Evolutionary conservation across 2,888 invertebrate genomes (phyloP), one percentile per base, ranked within the genome.

Genomic region (Saturnia pavonia): DNA sequence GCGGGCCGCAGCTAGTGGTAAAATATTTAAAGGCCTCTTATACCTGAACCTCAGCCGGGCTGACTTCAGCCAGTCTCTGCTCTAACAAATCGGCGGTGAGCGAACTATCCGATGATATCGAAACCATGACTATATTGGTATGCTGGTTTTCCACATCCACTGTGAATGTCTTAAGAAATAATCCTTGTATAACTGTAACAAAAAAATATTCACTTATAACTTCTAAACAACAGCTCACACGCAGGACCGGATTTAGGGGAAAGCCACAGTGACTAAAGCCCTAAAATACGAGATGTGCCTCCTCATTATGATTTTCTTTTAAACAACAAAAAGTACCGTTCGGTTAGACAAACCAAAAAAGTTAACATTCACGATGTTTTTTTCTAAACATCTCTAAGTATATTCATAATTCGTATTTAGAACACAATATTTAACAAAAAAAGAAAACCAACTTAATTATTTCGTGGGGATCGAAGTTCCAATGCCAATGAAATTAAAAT

Each of bases 111-210:
- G 94, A 90, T 1, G 95, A 82, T n/a, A 96, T 89, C 42, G 94
- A 89, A 67, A 98, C 92, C 80, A 97, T 94, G 72, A 98, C 90
- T 77, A 98, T 97, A 86, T 98, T 98, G 1, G 96, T 96, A 77
- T 97, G 96, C n/a, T 96, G 94, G 25, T 87, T 91, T 6, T 91
- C 86, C 48, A 96, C 82, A 76, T 97, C 95, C 40, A 97, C 96
- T 0, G 81, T 87, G 79, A 97, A 94, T 54, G 95, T 87, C 74
- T 95, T 94, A 69, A 96, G 95, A 66, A 94, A 92, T 67, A 95
- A 81, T 0, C 95, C 94, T 66, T 95, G 85, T 75, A 97, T 95
- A 6, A 95, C 96, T 96, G 87, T 0, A 84, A 27, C 12, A 3
- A 75, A 42, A 7, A 67, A 57, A 27, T 14, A 12, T 60, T 54